These are phyloP conservation scores for Okamejei kenojei DNA, from an alignment of 2,797 vertebrate species.

Conservation along the genomic window DNA sequence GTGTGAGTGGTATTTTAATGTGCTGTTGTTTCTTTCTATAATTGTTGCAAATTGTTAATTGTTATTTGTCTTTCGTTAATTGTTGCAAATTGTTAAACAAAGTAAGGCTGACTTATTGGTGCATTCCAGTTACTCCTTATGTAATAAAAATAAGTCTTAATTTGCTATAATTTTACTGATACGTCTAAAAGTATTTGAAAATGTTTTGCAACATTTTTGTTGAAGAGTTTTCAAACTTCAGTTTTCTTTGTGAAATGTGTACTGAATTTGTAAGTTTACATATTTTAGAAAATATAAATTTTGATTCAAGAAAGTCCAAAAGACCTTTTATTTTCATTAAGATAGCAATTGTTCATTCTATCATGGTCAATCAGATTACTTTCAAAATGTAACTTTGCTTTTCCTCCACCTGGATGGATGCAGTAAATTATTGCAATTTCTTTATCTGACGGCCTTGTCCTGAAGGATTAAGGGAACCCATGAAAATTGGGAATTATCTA, in stretches of 20 bases:
- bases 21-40: neutral
- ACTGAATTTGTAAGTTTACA: neutral
- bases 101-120: neutral
- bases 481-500: too few species aligned
- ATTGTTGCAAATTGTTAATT: neutral
- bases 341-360: too few species aligned
- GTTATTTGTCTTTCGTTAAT: neutral
- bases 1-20: slow-evolving; percentile 54
- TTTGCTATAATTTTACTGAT: neutral
- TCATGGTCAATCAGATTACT: too few species aligned
- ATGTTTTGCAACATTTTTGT: neutral
- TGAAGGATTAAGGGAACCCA: too few species aligned
- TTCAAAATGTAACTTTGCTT: too few species aligned
- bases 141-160: neutral
- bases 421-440: too few species aligned
- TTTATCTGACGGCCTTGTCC: too few species aligned
- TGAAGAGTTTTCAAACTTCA: neutral
- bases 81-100: neutral
- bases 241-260: neutral
- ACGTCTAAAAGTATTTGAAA: neutral
- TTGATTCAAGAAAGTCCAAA: too few species aligned
- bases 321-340: too few species aligned
- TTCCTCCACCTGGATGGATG: too few species aligned
- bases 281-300: too few species aligned
- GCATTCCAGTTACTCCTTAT: neutral